phyloP scores from a whole-genome alignment of 2,797 vertebrate species.

The Myotis vivesi region DNA sequence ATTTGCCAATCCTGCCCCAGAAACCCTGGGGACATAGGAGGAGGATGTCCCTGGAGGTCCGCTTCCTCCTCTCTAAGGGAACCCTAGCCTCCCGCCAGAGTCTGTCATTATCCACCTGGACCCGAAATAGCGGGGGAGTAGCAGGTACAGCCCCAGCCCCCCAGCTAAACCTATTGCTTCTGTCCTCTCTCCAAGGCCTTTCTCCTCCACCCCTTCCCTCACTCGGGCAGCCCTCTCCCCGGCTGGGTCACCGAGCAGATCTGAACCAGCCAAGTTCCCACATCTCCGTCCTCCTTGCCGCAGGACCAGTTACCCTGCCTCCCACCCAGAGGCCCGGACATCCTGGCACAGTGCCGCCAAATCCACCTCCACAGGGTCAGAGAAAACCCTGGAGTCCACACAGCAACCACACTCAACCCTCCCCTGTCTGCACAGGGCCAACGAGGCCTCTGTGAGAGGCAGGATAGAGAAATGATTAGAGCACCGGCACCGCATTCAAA shows the following conservation, averaged over 20 bases:
- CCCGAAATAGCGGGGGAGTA: neutral
- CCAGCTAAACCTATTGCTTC: neutral
- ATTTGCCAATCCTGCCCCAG: neutral
- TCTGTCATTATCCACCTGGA: slow-evolving; percentile 9
- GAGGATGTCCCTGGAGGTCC: neutral
- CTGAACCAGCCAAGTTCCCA: neutral
- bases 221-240: neutral
- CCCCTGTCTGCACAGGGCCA: neutral
- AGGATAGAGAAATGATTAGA: neutral
- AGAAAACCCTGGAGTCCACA: neutral
- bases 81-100: neutral
- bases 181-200: neutral
- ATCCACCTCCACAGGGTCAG: neutral
- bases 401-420: neutral
- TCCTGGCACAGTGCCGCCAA: neutral
- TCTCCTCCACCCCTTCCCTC: neutral
- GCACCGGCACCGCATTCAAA: neutral
- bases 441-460: neutral
- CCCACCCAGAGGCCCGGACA: neutral
- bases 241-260: neutral
- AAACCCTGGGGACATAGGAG: neutral
- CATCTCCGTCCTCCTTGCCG: neutral
- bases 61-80: neutral
- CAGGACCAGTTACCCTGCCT: neutral
- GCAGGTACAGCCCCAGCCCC: neutral